These are phyloP conservation scores for Drosophila sordidula DNA, from an alignment of 2,888 invertebrate genomes.

Conservation along the genomic window DNA sequence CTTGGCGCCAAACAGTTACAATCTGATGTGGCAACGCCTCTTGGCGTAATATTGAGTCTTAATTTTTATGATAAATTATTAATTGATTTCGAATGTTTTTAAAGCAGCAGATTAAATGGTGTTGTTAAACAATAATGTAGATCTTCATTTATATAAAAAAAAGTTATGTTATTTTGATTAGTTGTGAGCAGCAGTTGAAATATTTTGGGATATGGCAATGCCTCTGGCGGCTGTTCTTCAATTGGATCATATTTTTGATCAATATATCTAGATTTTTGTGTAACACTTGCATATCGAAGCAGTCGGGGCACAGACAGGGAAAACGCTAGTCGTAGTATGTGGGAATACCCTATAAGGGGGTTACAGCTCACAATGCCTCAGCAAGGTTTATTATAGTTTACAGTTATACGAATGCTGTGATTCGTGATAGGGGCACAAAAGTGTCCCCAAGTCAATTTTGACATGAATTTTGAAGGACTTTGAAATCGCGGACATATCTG, in stretches of 20 bases:
- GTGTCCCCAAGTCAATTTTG: background rate
- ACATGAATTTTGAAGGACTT: slow-evolving; percentile 9
- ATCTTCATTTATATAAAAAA: background rate
- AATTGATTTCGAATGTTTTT: background rate
- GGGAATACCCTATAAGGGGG: no score
- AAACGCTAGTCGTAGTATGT: background rate
- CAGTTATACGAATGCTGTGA: no score
- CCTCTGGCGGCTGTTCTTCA: no score
- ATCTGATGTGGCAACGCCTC: background rate
- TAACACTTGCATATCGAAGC: slow-evolving; percentile 18
- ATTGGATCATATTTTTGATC: no score
- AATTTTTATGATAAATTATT: background rate
- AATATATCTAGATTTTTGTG: background rate
- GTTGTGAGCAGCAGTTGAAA: no score
- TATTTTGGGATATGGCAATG: no score
- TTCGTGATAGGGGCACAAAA: no score
- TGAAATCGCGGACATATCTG: slow-evolving; percentile 29
- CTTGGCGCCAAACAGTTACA: background rate
- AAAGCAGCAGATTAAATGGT: background rate
- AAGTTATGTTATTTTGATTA: no score
- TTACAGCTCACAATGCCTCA: slow-evolving; percentile 1
- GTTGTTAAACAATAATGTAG: background rate
- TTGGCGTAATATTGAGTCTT: background rate
- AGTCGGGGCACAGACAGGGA: slow-evolving; percentile 1
- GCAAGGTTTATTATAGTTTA: no score